Percentiles rank a stretch among this genome's conserved stretches.
phyloP scores from a whole-genome alignment of 2,113 vertebrate genomes.

The Andinoacara biseriatus region DNA sequence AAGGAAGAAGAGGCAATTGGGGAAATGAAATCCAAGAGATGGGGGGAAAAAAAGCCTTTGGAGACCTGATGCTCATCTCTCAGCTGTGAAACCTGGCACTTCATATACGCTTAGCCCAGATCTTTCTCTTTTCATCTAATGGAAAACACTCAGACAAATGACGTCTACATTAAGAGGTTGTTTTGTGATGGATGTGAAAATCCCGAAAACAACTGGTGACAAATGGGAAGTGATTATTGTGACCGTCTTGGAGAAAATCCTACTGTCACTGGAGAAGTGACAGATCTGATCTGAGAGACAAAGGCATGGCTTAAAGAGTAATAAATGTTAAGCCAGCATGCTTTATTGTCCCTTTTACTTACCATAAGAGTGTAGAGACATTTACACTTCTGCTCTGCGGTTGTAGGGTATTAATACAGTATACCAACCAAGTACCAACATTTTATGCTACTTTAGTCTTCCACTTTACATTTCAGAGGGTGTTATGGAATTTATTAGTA shows the following conservation, averaged over 20 bases:
- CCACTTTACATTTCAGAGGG: not conserved
- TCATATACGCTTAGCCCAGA: conserved; percentile 47
- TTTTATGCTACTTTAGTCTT: not conserved
- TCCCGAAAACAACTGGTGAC: conserved; percentile 51
- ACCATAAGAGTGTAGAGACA: not conserved
- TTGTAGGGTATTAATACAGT: not conserved
- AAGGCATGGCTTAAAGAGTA: conserved; percentile 24
- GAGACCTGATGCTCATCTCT: conserved; percentile 47
- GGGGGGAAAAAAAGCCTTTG: conserved; percentile 8
- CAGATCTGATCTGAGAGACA: conserved; percentile 42
- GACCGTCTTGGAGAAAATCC: conserved; percentile 32
- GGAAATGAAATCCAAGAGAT: conserved; percentile 36
- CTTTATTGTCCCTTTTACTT: conserved; percentile 17
- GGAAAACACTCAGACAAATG: conserved; percentile 54
- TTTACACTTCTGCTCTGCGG: not conserved
- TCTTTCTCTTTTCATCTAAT: conserved; percentile 58
- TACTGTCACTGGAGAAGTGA: conserved; percentile 23
- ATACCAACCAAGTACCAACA: not conserved
- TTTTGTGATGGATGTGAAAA: conserved; percentile 60
- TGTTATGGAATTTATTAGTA: not conserved
- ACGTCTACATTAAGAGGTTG: conserved; percentile 50
- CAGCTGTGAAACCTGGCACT: conserved; percentile 41
- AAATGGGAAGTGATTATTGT: conserved; percentile 60
- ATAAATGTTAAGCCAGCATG: conserved; percentile 31
- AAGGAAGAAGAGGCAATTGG: conserved; percentile 24